A percentile compares a stretch with the other conserved stretches of the same genome.
Conservation (phyloP, 2,113 vertebrate species). For the Daubentonia madagascariensis region DNA sequence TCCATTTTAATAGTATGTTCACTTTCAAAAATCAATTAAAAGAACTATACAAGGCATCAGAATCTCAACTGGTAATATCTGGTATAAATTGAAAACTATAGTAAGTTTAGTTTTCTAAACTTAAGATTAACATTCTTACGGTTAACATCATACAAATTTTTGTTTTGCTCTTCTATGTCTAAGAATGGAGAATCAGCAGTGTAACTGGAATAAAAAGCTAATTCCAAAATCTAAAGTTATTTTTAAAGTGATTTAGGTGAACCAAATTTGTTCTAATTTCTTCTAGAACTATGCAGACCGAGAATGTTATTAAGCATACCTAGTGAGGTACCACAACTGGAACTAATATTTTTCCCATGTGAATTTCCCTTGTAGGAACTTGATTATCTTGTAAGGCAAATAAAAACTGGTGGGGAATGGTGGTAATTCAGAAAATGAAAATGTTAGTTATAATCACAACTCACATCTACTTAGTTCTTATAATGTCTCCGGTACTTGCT, state of each 20-base stretch:
- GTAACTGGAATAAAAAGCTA: background rate
- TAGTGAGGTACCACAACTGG: background rate
- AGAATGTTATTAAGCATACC: background rate
- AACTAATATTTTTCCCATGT: background rate
- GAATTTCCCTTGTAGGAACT: background rate
- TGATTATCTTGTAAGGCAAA: background rate
- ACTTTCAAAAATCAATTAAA: background rate
- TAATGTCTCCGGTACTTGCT: background rate
- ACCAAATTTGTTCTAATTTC: background rate
- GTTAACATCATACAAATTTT: constrained; percentile 6
- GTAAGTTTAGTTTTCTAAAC: background rate
- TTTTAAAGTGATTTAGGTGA: constrained; percentile 13
- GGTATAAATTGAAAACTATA: background rate
- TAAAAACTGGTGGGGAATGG: background rate
- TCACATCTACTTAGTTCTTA: background rate
- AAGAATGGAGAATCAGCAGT: background rate
- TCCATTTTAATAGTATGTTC: background rate
- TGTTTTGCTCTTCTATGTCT: background rate
- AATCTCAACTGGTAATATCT: background rate
- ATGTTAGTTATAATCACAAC: background rate
- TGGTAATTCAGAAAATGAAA: constrained; percentile 15
- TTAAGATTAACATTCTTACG: background rate
- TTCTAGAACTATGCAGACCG: background rate
- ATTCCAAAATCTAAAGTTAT: background rate
- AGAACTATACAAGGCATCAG: background rate